phyloP scores from a whole-genome alignment of 2,113 vertebrate species.

The Pelmatolapia mariae region DNA sequence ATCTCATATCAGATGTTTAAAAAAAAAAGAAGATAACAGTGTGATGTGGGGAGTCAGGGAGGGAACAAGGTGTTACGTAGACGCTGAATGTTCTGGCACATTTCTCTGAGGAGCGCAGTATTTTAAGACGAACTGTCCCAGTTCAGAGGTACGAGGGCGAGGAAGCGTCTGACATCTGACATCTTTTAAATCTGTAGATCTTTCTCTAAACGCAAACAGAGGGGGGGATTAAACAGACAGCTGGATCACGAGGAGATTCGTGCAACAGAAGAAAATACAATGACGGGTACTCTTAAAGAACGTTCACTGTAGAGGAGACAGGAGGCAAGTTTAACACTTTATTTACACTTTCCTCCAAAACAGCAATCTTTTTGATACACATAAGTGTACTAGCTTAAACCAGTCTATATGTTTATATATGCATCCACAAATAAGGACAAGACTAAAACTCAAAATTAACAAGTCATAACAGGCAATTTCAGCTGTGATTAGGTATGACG shows the following conservation, averaged over 20 bases:
- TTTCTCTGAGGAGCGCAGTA: conserved; percentile 44
- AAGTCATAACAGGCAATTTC: neutral
- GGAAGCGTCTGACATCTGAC: conserved; percentile 27
- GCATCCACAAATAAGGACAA: neutral
- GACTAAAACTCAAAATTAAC: neutral
- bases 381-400: fast-evolving
- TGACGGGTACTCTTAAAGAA: neutral
- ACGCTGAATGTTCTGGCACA: conserved; percentile 28
- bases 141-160: conserved; percentile 39
- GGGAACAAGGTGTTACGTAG: neutral
- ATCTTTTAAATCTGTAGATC: neutral
- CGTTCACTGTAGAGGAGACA: neutral
- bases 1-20: neutral
- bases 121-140: conserved; percentile 50
- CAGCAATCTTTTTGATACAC: fast-evolving
- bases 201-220: neutral
- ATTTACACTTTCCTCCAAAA: neutral
- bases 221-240: neutral
- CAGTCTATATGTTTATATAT: neutral
- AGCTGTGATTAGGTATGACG: neutral
- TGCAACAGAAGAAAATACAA: neutral
- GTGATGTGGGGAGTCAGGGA: neutral
- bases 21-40: neutral
- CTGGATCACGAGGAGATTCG: neutral
- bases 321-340: neutral